phyloP scores from a whole-genome alignment of 2,113 vertebrate species.

The Oenanthe oenanthe region DNA sequence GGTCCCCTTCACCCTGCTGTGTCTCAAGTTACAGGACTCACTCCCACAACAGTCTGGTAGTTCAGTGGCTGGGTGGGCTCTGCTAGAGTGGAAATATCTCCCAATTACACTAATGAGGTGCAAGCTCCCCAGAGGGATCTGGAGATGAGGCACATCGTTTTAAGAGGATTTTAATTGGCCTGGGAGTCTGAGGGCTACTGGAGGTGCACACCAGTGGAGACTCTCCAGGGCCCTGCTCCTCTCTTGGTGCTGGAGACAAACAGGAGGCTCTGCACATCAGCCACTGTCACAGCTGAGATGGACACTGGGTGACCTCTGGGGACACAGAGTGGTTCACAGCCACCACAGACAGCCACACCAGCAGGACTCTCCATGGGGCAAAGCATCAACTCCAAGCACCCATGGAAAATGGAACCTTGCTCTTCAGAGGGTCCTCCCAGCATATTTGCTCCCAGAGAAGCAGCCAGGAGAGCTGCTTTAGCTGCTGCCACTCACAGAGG shows the following conservation, averaged over 20 bases:
- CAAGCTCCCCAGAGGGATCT: not conserved
- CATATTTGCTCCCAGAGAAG: not conserved
- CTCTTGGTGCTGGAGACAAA: not conserved
- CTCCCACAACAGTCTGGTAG: not conserved
- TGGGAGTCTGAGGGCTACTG: not conserved
- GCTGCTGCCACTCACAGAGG: not conserved
- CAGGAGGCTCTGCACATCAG: not conserved
- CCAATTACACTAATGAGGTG: slow-evolving; percentile 58
- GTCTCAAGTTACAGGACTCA: not conserved
- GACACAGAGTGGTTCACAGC: no score
- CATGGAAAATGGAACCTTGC: not conserved
- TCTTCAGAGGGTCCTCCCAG: not conserved
- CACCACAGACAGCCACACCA: no score
- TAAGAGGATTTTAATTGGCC: slow-evolving; percentile 58
- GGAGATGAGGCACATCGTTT: not conserved
- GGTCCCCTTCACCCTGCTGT: not conserved
- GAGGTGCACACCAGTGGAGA: not conserved
- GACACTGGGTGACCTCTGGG: no score
- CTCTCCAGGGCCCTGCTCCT: not conserved
- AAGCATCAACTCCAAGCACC: not conserved
- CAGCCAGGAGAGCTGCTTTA: not conserved
- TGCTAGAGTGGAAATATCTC: not conserved
- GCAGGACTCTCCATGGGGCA: not conserved
- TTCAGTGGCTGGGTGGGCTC: slow-evolving; percentile 18
- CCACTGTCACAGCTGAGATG: no score